Base-by-base conservation (phyloP, 1,140 invertebrate species). In the Stegodyphus mimosarum region DNA sequence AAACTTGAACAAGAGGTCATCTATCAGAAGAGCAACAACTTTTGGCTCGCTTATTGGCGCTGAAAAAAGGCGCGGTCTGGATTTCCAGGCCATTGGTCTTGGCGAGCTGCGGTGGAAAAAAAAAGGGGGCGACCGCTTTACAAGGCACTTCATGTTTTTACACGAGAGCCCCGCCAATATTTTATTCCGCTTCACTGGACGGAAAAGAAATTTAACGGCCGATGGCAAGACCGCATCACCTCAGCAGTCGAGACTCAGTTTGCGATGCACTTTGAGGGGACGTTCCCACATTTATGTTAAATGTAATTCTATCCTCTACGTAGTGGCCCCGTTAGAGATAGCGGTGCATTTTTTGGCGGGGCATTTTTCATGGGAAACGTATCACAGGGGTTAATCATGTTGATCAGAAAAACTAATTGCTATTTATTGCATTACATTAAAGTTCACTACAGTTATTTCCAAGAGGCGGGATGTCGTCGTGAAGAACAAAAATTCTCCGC, bases 91-190 rank as follows among this genome's bases (percentile, higher is more conserved):
- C 63, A 76, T 76, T 84, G 81, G 73, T 55, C 73, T 69, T 70
- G 64, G 60, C 81, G 81, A 70, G 70, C 48, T 15, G 50, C 33
- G 48, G 63, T 33, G 55, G 53, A 67, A 67, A 67, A 67, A 67
- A n/a, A n/a, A 50, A 55, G 33, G 10, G 64, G 64, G 10, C 73
- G 49, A 78, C 74, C 83, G 75, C 83, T 71, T 77, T 86, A 86
- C 83, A 86, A 86, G 74, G 73, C 83, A 86, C 83, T 86, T 86
- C 83, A 86, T 86, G 83, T 86, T 86, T 84, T 86, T 86, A 78
- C 83, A 77, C 73, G 74, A 86, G 70, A 78, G 83, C 17, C 51
- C 55, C 74, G 74, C 83, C 72, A 76, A 84, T 84, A 78, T 86
- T 86, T 86, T 78, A 86, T 78, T 78, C 81, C 83, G 83, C 83